Evolutionary conservation across 1,140 invertebrate species (phyloP).

Genomic region (Medauroidea extradentata): DNA sequence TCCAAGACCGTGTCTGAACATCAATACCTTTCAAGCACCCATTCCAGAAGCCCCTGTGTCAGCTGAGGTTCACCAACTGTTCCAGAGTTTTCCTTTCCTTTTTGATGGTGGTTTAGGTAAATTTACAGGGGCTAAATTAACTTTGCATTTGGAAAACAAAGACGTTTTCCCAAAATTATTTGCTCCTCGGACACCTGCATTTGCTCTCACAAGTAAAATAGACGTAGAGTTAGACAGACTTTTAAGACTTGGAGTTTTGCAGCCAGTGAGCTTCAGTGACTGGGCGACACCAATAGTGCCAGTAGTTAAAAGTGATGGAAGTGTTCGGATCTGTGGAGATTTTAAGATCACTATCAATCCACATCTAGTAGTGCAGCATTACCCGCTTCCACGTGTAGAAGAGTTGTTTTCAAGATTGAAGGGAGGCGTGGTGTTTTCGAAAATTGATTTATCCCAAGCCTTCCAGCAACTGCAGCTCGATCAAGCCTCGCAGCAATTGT

Average conservation of each 20-base stretch:
- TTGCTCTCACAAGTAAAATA: not conserved
- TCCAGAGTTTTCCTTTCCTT: not conserved
- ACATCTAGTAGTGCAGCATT: not conserved
- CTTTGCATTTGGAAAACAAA: not conserved
- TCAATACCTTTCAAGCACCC: no score
- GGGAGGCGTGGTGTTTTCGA: not conserved
- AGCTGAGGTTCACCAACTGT: not conserved
- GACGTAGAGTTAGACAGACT: conserved; percentile 1
- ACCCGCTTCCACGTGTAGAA: conserved; percentile 1
- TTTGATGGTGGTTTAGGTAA: not conserved
- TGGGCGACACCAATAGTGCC: conserved; percentile 37
- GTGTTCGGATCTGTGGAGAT: conserved; percentile 31
- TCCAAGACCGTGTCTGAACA: not conserved
- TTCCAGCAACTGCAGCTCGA: not conserved
- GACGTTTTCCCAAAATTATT: not conserved
- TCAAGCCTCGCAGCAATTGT: not conserved
- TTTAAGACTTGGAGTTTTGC: not conserved
- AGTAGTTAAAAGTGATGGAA: conserved; percentile 30
- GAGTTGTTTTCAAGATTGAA: not conserved
- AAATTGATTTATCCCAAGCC: not conserved
- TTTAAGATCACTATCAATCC: conserved; percentile 24
- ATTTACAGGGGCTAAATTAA: not conserved
- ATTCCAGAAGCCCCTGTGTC: not conserved
- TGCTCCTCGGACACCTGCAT: not conserved
- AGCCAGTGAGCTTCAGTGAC: conserved; percentile 19